Evolutionary conservation across 53 echinoderm and acorn worm genomes (phyloP), one percentile per base, ranked within the genome.

Genomic region (Echinarachnius parma): DNA sequence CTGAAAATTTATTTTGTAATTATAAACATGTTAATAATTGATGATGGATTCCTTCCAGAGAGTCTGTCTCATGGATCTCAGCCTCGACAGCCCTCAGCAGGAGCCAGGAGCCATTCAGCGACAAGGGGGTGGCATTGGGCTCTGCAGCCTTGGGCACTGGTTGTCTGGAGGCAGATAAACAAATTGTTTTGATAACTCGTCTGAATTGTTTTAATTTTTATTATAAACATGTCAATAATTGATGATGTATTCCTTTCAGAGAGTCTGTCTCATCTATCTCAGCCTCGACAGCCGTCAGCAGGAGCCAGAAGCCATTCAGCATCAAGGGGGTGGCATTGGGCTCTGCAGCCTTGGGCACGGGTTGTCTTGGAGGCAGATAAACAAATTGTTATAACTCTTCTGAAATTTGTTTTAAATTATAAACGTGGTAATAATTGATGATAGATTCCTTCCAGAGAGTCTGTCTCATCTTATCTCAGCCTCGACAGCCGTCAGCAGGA

Each of bases 221-320:
- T n/a, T n/a, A n/a, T n/a, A n/a, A n/a, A n/a, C n/a, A n/a, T n/a
- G n/a, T n/a, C n/a, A n/a, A n/a, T n/a, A n/a, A n/a, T n/a, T n/a
- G n/a, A n/a, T n/a, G n/a, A 68, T 89, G 89, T 5, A 93, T 82
- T 18, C 76, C 80, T 42, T 79, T 70, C 5, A 84, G 76, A 4
- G 81, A 66, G 57, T 84, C 80, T 3, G 79, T 84, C 34, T 79
- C 62, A n/a, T 82, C 80, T 10, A 93, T 70, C 36, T 85, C 86
- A 21, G 79, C 65, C 47, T 93, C 93, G 1, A 93, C 78, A 4
- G 83, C 75, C 50, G 79, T 75, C 30, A 86, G 59, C 20, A 93
- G 82, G 4, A 62, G 79, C 80, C 85, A 93, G 53, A 89, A 89
- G 0, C 89, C 93, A n/a, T n/a, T n/a, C n/a, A n/a, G n/a, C n/a